Percentiles rank a stretch among this genome's conserved stretches.
Conservation (phyloP, 2,888 invertebrate genomes). For the Volucella bombylans region DNA sequence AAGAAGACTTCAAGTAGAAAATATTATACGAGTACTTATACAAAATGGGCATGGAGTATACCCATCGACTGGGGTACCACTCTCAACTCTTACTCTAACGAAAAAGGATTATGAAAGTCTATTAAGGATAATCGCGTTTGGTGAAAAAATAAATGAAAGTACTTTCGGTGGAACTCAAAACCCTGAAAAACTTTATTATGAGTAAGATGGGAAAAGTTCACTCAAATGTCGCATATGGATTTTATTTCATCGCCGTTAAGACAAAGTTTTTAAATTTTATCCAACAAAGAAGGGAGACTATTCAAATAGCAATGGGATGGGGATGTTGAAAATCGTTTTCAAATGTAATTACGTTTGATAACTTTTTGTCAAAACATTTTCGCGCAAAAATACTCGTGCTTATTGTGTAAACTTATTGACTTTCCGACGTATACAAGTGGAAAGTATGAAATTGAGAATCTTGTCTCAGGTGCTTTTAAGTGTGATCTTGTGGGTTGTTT, state of each 20-base stretch:
- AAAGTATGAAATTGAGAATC: background rate
- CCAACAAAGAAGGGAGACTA: slow-evolving; percentile 25
- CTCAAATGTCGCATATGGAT: slow-evolving; percentile 73
- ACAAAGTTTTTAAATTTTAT: slow-evolving; percentile 62
- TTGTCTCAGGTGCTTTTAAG: slow-evolving; percentile 4
- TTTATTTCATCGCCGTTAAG: slow-evolving; percentile 64
- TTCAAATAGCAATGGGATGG: slow-evolving; percentile 35
- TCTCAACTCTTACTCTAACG: slow-evolving; percentile 25
- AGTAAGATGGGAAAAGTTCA: slow-evolving; percentile 71
- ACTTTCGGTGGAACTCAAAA: slow-evolving; percentile 68
- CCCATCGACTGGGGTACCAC: slow-evolving; percentile 46
- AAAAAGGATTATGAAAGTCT: slow-evolving; percentile 73
- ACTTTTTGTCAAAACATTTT: slow-evolving; percentile 12
- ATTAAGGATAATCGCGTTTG: slow-evolving; percentile 72
- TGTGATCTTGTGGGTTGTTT: background rate
- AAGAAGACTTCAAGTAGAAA: slow-evolving; percentile 70
- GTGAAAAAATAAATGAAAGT: slow-evolving; percentile 61
- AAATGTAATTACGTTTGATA: slow-evolving; percentile 51
- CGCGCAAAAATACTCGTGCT: background rate
- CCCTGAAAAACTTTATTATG: slow-evolving; percentile 73
- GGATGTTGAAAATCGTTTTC: slow-evolving; percentile 32
- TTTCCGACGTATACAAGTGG: background rate
- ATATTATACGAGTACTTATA: slow-evolving; percentile 54
- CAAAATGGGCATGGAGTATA: slow-evolving; percentile 57
- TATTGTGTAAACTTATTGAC: background rate